Percentiles rank a stretch among this genome's conserved stretches.
Conservation (phyloP, 2,888 invertebrate genomes). For the Drosophila merina region DNA sequence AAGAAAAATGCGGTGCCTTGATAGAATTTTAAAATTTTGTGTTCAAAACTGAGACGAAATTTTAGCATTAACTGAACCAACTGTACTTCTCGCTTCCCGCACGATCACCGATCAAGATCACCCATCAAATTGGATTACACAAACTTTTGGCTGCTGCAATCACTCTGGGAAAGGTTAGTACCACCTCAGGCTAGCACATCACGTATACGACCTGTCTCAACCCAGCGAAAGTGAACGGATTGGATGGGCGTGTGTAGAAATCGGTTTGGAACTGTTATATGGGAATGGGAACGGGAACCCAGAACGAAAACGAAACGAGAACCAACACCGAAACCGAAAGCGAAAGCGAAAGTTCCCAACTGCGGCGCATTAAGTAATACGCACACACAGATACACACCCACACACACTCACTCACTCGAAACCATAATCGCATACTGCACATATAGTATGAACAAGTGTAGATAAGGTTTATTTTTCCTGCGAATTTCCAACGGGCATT, state of each 20-base stretch:
- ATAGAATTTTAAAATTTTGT: slow-evolving; percentile 56
- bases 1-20: slow-evolving; percentile 67
- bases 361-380: slow-evolving; percentile 53
- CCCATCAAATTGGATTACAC: slow-evolving; percentile 75
- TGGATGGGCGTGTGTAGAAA: slow-evolving; percentile 7
- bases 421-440: slow-evolving; percentile 39
- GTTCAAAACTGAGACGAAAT: slow-evolving; percentile 40
- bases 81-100: slow-evolving; percentile 31
- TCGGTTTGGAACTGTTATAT: slow-evolving; percentile 2
- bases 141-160: slow-evolving; percentile 68
- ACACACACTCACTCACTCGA: slow-evolving; percentile 20
- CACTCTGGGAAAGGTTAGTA: slow-evolving; percentile 76
- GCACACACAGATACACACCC: slow-evolving; percentile 27
- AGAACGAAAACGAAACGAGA: slow-evolving; percentile 23
- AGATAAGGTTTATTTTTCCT: slow-evolving; percentile 52
- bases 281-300: neutral
- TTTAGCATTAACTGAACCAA: slow-evolving; percentile 30
- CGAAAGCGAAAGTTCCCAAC: slow-evolving; percentile 65
- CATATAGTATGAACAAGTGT: slow-evolving; percentile 45
- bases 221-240: slow-evolving; percentile 38
- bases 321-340: slow-evolving; percentile 6
- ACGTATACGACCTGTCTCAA: slow-evolving; percentile 32
- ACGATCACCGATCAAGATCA: slow-evolving; percentile 27
- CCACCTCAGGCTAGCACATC: neutral
- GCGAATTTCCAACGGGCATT: slow-evolving; percentile 42